Evolutionary conservation across 30 jellyfish, hydroid and myxozoan genomes (phyloP).

Genomic region (Hydra vulgaris): DNA sequence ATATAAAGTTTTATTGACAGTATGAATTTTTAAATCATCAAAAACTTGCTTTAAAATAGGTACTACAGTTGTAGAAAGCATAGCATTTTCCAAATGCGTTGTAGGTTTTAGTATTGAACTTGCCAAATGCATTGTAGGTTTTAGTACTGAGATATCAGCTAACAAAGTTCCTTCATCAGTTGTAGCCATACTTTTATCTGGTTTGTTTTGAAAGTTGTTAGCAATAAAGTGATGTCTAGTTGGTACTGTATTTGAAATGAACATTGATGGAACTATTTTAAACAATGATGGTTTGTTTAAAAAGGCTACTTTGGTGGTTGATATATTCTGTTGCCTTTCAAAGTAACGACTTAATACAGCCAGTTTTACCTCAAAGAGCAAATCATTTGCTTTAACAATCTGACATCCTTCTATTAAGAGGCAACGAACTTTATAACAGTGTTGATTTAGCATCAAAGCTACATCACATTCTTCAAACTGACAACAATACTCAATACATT

Average conservation of each 20-base stretch:
- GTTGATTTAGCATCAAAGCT: constrained; percentile 40
- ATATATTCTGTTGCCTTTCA: neutral
- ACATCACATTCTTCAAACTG: constrained; percentile 36
- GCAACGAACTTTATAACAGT: constrained; percentile 46
- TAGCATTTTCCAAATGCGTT: neutral
- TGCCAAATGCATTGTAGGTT: neutral
- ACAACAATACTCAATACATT: constrained; percentile 42
- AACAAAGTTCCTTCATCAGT: neutral
- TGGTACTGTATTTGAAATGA: neutral
- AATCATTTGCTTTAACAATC: neutral
- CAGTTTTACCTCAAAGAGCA: neutral
- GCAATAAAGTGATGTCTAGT: neutral
- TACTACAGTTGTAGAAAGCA: neutral
- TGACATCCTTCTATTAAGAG: constrained; percentile 30
- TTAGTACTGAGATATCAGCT: neutral
- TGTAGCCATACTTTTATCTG: neutral
- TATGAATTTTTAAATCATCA: neutral
- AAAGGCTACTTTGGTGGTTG: neutral
- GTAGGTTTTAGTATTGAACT: neutral
- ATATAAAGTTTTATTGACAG: neutral
- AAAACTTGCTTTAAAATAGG: neutral
- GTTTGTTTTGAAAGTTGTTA: neutral
- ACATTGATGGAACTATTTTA: neutral
- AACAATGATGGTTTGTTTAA: neutral
- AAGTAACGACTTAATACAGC: neutral